These are phyloP conservation scores for Fistularia commersonii DNA, from an alignment of 2,797 vertebrate genomes.

Conservation along the genomic window DNA sequence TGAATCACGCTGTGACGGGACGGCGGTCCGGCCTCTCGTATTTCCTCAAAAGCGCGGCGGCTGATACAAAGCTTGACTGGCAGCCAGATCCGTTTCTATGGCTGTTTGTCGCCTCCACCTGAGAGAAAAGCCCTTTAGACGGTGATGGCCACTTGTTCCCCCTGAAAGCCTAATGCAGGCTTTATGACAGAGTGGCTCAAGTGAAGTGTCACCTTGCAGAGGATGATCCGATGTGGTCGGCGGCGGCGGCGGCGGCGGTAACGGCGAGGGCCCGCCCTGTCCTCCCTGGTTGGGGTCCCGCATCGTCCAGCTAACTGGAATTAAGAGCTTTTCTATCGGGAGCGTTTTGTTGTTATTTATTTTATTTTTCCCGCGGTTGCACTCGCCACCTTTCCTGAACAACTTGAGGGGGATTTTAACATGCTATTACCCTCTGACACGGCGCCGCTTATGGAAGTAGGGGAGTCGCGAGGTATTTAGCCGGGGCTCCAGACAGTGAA, in stretches of 20 bases:
- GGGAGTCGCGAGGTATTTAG: constrained; percentile 68
- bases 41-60: constrained; percentile 70
- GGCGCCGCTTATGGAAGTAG: constrained; percentile 52
- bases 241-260: constrained; percentile 29
- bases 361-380: constrained; percentile 1
- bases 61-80: constrained; percentile 70
- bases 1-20: constrained; percentile 69
- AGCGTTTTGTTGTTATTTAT: constrained; percentile 27
- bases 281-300: constrained; percentile 53
- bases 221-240: constrained; percentile 61
- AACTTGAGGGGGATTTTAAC: constrained; percentile 75
- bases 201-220: constrained; percentile 54
- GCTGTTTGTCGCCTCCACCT: constrained; percentile 69
- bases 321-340: constrained; percentile 66
- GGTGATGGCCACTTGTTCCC: constrained; percentile 66
- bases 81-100: constrained; percentile 67
- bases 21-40: constrained; percentile 62
- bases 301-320: constrained; percentile 66
- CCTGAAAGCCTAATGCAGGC: constrained; percentile 59
- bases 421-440: constrained; percentile 77
- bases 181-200: constrained; percentile 67
- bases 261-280: constrained; percentile 38
- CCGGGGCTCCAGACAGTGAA: constrained; percentile 59
- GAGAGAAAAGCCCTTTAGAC: constrained; percentile 73
- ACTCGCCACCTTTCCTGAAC: constrained; percentile 60